Conservation (phyloP, 2,113 vertebrate genomes). For the Bothrops jararaca region DNA sequence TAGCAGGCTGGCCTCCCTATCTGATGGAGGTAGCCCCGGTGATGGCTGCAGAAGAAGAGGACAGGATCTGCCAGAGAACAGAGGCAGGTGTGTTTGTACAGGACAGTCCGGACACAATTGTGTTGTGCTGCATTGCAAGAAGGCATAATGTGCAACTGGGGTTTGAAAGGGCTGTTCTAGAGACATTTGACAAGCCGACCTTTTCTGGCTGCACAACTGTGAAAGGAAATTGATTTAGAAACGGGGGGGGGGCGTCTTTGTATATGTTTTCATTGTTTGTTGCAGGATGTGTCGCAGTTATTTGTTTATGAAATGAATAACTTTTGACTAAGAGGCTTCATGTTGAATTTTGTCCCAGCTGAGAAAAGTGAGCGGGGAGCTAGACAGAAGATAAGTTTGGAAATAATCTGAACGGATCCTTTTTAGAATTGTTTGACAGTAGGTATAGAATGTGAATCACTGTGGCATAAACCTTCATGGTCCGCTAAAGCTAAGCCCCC, state of each 20-base stretch:
- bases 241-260: background rate
- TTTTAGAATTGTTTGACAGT: background rate
- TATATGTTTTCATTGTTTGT: background rate
- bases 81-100: background rate
- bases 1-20: background rate
- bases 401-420: background rate
- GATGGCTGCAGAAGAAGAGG: constrained; percentile 1
- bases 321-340: background rate
- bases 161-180: background rate
- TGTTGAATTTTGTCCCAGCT: background rate
- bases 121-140: background rate
- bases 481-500: background rate
- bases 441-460: background rate
- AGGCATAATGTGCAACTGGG: background rate
- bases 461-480: background rate
- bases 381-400: background rate
- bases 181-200: background rate
- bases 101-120: background rate
- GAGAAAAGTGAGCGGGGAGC: background rate
- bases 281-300: background rate
- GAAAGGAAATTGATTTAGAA: background rate
- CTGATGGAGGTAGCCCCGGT: background rate
- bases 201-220: background rate
- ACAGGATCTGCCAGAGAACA: rapidly evolving
- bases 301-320: background rate